These are phyloP conservation scores for Squalus acanthias DNA, from an alignment of 2,797 vertebrate species.

Conservation along the genomic window DNA sequence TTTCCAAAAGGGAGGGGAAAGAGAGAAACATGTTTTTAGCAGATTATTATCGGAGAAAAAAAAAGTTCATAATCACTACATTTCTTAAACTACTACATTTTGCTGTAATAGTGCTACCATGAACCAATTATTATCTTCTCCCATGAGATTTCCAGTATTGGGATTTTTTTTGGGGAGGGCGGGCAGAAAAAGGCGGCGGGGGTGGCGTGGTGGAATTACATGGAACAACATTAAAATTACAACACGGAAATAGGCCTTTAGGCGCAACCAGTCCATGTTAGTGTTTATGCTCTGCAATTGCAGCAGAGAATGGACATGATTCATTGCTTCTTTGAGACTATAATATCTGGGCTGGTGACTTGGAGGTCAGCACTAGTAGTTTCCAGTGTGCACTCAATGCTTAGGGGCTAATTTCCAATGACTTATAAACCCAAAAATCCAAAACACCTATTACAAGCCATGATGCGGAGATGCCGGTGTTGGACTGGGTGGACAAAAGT, in stretches of 20 bases:
- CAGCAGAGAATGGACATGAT: not conserved
- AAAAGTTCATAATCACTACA: not conserved
- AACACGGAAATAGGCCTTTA: not conserved
- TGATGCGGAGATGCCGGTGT: too few species aligned
- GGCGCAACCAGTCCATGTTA: not conserved
- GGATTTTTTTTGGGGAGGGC: not conserved
- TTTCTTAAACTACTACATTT: not conserved
- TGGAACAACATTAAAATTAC: not conserved
- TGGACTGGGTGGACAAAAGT: too few species aligned
- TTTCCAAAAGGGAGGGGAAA: not conserved
- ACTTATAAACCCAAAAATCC: not conserved
- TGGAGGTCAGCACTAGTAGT: not conserved
- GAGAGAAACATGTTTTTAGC: not conserved
- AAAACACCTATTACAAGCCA: not conserved
- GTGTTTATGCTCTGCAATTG: not conserved
- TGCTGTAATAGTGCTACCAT: not conserved
- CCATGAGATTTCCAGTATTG: not conserved
- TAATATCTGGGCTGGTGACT: not conserved
- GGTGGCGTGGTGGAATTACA: too few species aligned
- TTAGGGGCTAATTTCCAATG: not conserved
- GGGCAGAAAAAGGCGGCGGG: not conserved
- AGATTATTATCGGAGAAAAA: not conserved
- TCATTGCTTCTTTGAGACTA: not conserved
- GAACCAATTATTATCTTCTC: not conserved
- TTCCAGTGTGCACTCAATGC: not conserved